phyloP scores from a whole-genome alignment of 2,797 vertebrate genomes.

The Numenius phaeopus region DNA sequence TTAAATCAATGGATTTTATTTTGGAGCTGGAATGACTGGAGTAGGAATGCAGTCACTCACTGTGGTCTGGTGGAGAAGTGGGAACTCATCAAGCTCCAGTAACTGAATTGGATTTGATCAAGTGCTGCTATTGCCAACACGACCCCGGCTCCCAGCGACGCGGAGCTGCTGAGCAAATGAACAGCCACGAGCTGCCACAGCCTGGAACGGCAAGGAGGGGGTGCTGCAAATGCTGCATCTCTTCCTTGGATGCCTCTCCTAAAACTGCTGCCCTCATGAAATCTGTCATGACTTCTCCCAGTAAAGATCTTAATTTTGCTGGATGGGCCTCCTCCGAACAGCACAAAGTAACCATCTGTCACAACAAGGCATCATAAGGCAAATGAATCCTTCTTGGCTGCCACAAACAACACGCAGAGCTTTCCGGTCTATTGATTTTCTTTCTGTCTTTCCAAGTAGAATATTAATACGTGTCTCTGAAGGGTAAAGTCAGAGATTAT shows the following conservation, averaged over 20 bases:
- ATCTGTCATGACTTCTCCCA: neutral
- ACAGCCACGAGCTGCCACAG: neutral
- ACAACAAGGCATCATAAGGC: neutral
- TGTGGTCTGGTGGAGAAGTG: neutral
- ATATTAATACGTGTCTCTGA: neutral
- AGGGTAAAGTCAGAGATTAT: slow-evolving; percentile 19
- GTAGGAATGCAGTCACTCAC: neutral
- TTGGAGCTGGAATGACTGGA: neutral
- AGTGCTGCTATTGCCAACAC: neutral
- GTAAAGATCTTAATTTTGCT: neutral
- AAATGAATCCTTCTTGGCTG: slow-evolving; percentile 24
- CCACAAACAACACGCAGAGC: neutral
- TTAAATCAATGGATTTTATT: neutral
- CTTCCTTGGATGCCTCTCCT: neutral
- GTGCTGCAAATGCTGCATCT: neutral
- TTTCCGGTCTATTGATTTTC: slow-evolving; percentile 3
- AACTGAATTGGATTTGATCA: neutral
- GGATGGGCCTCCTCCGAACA: neutral
- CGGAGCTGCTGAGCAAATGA: neutral
- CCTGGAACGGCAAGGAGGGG: neutral
- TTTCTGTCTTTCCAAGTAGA: slow-evolving; percentile 16
- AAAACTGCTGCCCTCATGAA: neutral
- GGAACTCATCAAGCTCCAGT: neutral
- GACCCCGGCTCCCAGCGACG: neutral
- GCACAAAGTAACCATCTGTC: neutral